Percentiles rank a stretch among this genome's conserved stretches.
Conservation (phyloP, 2,797 vertebrate genomes). For the Sciaenops ocellatus region DNA sequence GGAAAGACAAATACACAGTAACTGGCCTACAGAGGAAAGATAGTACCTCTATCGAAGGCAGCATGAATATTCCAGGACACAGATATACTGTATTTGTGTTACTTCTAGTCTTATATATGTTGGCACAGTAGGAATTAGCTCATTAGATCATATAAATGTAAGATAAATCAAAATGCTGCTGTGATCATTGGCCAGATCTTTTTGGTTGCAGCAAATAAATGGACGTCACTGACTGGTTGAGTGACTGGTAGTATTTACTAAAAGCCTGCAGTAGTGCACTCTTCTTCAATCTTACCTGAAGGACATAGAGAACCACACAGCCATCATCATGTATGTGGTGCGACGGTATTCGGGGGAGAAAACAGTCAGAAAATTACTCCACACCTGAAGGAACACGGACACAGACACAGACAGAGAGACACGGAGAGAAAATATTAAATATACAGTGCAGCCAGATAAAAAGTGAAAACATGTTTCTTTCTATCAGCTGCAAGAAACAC, state of each 20-base stretch:
- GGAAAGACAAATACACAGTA: not conserved
- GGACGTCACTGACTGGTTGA: not conserved
- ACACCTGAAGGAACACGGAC: conserved; percentile 84
- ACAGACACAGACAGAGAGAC: conserved; percentile 7
- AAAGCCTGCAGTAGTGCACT: not conserved
- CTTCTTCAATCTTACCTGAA: conserved; percentile 88
- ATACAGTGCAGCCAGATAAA: not conserved
- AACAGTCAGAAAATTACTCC: conserved; percentile 92
- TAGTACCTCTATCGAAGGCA: not conserved
- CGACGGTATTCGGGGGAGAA: conserved; percentile 93
- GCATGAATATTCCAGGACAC: not conserved
- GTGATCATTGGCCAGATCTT: not conserved
- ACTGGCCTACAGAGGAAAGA: not conserved
- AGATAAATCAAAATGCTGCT: not conserved
- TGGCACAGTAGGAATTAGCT: too few species aligned
- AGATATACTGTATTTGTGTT: not conserved
- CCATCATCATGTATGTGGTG: conserved; percentile 98
- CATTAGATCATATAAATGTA: not conserved
- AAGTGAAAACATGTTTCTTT: conserved; percentile 9
- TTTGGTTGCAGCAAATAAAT: not conserved
- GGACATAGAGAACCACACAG: conserved; percentile 98
- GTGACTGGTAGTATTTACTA: not conserved
- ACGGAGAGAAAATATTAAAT: conserved; percentile 11
- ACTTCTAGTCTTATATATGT: not conserved
- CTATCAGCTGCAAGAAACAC: conserved; percentile 11